Conservation (phyloP, 2,888 invertebrate genomes). For the Drosophila silvestris region DNA sequence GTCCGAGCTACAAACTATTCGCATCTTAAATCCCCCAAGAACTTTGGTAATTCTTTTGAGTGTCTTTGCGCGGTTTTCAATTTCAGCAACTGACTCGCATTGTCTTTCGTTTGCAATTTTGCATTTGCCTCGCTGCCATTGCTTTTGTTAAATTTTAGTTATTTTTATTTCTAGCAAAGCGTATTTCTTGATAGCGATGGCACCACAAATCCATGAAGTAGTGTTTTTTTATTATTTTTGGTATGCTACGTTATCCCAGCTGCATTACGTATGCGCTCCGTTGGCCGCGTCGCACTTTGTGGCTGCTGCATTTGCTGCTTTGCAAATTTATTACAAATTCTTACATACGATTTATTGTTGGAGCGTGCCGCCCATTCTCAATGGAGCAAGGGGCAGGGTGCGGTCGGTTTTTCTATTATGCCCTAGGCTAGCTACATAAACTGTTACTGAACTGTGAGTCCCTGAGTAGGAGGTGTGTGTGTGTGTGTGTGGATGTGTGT, state of each 20-base stretch:
- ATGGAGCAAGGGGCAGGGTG: no score
- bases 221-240: slow-evolving; percentile 50
- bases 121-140: slow-evolving; percentile 55
- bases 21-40: slow-evolving; percentile 2
- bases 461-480: neutral
- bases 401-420: slow-evolving; percentile 57
- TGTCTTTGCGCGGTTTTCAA: slow-evolving; percentile 46
- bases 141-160: slow-evolving; percentile 48
- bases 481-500: neutral
- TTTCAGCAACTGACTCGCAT: slow-evolving; percentile 45
- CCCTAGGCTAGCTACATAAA: slow-evolving; percentile 53
- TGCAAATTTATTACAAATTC: slow-evolving; percentile 79
- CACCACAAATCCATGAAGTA: slow-evolving; percentile 62
- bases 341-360: slow-evolving; percentile 78
- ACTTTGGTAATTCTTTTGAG: slow-evolving; percentile 1
- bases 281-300: slow-evolving; percentile 59
- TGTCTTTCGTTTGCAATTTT: slow-evolving; percentile 40
- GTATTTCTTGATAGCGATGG: slow-evolving; percentile 20
- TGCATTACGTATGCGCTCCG: slow-evolving; percentile 72
- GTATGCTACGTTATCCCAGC: slow-evolving; percentile 69
- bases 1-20: neutral
- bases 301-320: slow-evolving; percentile 72
- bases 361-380: slow-evolving; percentile 58
- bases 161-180: neutral
- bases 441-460: slow-evolving; percentile 25